Evolutionary conservation across 2,888 invertebrate genomes (phyloP).

Genomic region (Patella pellucida): DNA sequence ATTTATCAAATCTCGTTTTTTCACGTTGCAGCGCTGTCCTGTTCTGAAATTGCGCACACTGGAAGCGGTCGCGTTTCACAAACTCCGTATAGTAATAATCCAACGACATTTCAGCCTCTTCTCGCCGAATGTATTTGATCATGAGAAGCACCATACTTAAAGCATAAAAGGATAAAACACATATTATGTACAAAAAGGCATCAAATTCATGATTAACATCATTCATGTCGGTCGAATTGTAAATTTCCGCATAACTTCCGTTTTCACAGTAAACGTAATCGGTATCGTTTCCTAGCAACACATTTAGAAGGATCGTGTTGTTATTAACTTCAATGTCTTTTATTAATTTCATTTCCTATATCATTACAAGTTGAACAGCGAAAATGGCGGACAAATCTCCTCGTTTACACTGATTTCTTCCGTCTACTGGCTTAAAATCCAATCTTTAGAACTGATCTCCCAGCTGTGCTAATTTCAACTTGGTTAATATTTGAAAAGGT

Average conservation of each 20-base stretch:
- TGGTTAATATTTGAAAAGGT: too few relatives aligned
- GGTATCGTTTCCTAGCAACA: neutral
- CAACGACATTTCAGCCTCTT: conserved; percentile 53
- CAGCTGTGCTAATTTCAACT: too few relatives aligned
- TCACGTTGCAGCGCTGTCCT: conserved; percentile 29
- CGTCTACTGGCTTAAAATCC: too few relatives aligned
- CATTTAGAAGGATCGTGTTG: neutral
- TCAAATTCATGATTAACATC: conserved; percentile 34
- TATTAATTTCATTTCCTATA: neutral
- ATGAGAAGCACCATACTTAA: conserved; percentile 57
- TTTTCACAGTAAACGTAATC: conserved; percentile 3
- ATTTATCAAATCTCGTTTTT: neutral
- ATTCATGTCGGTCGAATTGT: neutral
- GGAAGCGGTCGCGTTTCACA: conserved; percentile 51
- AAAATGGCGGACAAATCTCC: too few relatives aligned
- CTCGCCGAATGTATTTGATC: conserved; percentile 57
- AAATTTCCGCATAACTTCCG: conserved; percentile 4
- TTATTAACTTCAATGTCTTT: neutral
- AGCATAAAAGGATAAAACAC: conserved; percentile 59
- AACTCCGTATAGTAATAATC: conserved; percentile 58
- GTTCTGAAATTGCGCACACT: conserved; percentile 34
- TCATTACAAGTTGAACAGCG: too few relatives aligned
- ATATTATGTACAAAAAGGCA: conserved; percentile 57
- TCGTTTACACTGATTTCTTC: too few relatives aligned
- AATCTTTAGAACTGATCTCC: too few relatives aligned